phyloP scores from a whole-genome alignment of 2,113 vertebrate species.

The Perca fluviatilis region DNA sequence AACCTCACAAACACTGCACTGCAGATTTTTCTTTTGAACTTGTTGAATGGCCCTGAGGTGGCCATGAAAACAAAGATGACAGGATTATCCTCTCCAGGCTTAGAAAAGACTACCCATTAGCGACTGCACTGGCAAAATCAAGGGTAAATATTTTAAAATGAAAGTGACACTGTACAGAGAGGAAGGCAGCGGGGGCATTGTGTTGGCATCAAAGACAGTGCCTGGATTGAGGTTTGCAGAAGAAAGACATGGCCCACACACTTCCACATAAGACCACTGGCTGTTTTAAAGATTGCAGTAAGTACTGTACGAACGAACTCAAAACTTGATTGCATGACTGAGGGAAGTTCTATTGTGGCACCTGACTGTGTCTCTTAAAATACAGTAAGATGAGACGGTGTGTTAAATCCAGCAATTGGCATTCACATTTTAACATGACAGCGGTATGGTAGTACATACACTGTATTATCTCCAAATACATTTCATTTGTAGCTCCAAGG shows the following conservation, averaged over 20 bases:
- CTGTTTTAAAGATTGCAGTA: conserved; percentile 53
- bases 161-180: conserved; percentile 62
- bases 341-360: conserved; percentile 52
- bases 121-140: conserved; percentile 57
- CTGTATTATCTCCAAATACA: conserved; percentile 59
- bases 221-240: conserved; percentile 68
- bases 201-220: conserved; percentile 69
- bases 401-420: conserved; percentile 33
- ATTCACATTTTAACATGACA: conserved; percentile 47
- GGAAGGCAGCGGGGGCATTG: conserved; percentile 62
- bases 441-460: conserved; percentile 29
- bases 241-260: conserved; percentile 61
- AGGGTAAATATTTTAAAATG: conserved; percentile 68
- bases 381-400: conserved; percentile 44
- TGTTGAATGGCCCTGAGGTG: conserved; percentile 62
- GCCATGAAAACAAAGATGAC: conserved; percentile 71
- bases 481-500: conserved; percentile 47
- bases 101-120: conserved; percentile 68
- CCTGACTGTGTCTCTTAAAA: conserved; percentile 37
- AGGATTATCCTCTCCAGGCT: conserved; percentile 62
- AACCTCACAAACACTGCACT: conserved; percentile 46
- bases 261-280: conserved; percentile 63
- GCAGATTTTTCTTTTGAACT: conserved; percentile 53
- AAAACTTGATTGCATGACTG: conserved; percentile 60
- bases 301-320: conserved; percentile 39